Evolutionary conservation across 2,888 invertebrate genomes (phyloP).

Genomic region (Labia minor): DNA sequence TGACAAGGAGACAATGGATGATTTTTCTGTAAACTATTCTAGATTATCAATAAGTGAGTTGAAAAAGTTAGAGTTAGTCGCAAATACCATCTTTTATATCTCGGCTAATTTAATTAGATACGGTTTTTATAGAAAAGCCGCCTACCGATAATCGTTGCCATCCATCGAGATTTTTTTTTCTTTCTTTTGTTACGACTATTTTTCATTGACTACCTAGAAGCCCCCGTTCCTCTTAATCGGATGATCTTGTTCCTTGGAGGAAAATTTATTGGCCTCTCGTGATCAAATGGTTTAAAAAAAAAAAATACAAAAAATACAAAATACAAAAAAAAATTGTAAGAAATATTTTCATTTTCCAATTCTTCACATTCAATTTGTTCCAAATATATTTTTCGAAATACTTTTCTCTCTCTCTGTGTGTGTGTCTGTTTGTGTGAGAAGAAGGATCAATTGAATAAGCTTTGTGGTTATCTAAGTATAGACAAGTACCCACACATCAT

Average conservation of each 20-base stretch:
- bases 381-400: background rate
- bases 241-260: background rate
- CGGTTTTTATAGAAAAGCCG: background rate
- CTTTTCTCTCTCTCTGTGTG: background rate
- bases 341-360: background rate
- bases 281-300: background rate
- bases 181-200: background rate
- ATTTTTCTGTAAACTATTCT: too few relatives aligned
- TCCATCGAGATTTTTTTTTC: background rate
- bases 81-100: slow-evolving; percentile 1
- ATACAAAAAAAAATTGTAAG: too few relatives aligned
- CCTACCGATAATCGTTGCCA: background rate
- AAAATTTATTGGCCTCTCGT: background rate
- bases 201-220: slow-evolving; percentile 13
- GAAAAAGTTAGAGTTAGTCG: background rate
- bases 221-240: background rate
- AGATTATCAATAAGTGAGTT: too few relatives aligned
- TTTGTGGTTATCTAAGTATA: background rate
- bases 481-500: too few relatives aligned
- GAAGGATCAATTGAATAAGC: background rate
- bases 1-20: too few relatives aligned
- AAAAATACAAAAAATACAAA: too few relatives aligned
- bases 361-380: slow-evolving; percentile 13
- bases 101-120: background rate
- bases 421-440: background rate